These are phyloP conservation scores for Idaea aversata DNA, from an alignment of 2,888 invertebrate species.

Conservation along the genomic window DNA sequence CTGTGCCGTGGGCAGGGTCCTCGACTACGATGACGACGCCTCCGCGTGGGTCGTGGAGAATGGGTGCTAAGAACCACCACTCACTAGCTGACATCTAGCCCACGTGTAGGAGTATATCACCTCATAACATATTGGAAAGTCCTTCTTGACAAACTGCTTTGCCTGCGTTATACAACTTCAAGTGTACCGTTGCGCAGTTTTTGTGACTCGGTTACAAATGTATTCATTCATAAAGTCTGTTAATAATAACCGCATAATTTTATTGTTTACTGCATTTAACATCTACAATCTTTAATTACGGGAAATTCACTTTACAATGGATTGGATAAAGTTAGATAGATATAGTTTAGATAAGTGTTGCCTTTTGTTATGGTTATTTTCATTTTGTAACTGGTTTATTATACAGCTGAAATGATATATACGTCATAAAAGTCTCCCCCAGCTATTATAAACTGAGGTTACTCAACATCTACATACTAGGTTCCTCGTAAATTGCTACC, in stretches of 20 bases:
- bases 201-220: conserved; percentile 39
- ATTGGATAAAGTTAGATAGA: not conserved
- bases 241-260: conserved; percentile 14
- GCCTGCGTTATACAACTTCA: conserved; percentile 40
- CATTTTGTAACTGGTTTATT: not conserved
- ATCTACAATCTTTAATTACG: conserved; percentile 1
- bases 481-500: not conserved
- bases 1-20: conserved; percentile 59
- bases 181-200: conserved; percentile 40
- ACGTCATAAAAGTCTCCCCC: not conserved
- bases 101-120: conserved; percentile 58
- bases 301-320: conserved; percentile 4
- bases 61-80: conserved; percentile 28
- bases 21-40: conserved; percentile 41
- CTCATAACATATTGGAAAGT: conserved; percentile 49
- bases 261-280: not conserved
- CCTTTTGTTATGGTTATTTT: not conserved
- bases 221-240: conserved; percentile 37
- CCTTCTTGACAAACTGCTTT: conserved; percentile 52
- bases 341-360: not conserved
- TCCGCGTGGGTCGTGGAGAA: conserved; percentile 55
- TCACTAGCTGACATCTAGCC: conserved; percentile 49
- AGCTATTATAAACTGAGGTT: not conserved
- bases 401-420: conserved; percentile 8
- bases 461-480: not conserved